Base-by-base conservation (phyloP, 2,113 vertebrate species). In the Plecturocebus donacophilus region DNA sequence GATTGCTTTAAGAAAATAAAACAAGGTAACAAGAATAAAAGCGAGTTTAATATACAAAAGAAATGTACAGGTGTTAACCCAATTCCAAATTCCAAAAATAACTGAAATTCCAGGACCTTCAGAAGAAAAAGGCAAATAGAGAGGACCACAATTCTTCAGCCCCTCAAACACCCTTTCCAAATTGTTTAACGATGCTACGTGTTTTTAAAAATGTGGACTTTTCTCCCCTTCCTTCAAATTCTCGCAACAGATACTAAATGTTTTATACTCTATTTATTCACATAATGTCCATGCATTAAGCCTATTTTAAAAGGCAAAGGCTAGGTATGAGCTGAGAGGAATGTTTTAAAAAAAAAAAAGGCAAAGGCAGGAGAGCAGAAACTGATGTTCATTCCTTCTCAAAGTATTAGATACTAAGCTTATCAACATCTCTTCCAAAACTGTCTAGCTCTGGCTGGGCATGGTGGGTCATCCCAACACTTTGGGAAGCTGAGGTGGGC, bases 11-110 rank as follows among this genome's bases (percentile, higher is more conserved):
- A 79, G 25, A 76, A 90, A 40, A 86, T 82, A n/a, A 89, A 87
- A 88, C 42, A 83, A 76, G 8, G 14, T 54, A 93, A 83, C 1
- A 86, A 64, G 47, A 73, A 91, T 89, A 84, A 84, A 91, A 88
- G 25, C 49, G 89, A 11, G 35, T 16, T 58, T 85, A 40, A 81
- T 21, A 81, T 86, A 20, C 27, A 94, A 81, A 93, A 80, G 27
- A n/a, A 80, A 92, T 47, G 25, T 17, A 91, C 32, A 97, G 52
- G 3, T 95, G 64, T 87, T 64, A 56, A 91, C 8, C 11, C 8
- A 83, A 90, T 25, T 58, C 52, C 45, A 84, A 80, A n/a, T 94
- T 92, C 14, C 42, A 93, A 84, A 95, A 96, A 92, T 73, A 95
- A 87, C 58, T 92, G 27, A 95, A 87, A 86, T 79, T 96, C 12